Base-by-base conservation (phyloP, 1,140 invertebrate genomes). In the Wiebesia pumilae region DNA sequence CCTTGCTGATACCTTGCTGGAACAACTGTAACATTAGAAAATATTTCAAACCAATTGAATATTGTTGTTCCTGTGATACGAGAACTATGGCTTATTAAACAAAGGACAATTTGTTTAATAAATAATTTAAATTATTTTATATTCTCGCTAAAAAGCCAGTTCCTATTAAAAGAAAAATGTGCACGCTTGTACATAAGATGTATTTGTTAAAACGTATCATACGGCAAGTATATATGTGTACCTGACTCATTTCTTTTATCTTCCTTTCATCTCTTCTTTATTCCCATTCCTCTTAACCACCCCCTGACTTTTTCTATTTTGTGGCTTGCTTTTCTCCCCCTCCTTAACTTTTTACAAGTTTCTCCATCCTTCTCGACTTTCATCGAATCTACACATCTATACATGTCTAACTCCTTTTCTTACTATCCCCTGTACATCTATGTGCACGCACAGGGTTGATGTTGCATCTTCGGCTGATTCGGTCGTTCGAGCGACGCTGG, bases 401-500 rank as follows among this genome's bases (percentile, higher is more conserved):
- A 81, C 51, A 67, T 54, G 73, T 62, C 54, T 69, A 84, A 87
- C 40, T 84, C 77, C 82, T 85, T 75, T 80, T 88, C 73, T 73
- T 58, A 65, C 47, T 65, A 78, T 69, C 80, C 62, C 33, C 54
- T 14, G 30, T 30, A 62, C 51, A 80, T 75, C 40, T 10, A 80
- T 86, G 82, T 83, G 79, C 75, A 88, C 83, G 38, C 86, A 84
- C 88, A 86, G 87, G 83, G 85, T 88, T 88, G 87, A 85, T 84
- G 88, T 87, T 89, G 89, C 90, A 90, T 86, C 87, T 84, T 84
- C 79, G 88, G 75, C 69, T 85, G 85, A 87, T 88, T 86, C 83
- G 88, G 86, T 90, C 89, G 89, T 91, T 91, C 89, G 89, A 88
- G 82, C 87, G 83, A 86, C 88, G 88, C 86, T 88, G 43, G 43